A percentile compares a stretch with the other conserved stretches of the same genome.
phyloP scores from a whole-genome alignment of 2,797 vertebrate genomes.

The Pelochelys cantorii region DNA sequence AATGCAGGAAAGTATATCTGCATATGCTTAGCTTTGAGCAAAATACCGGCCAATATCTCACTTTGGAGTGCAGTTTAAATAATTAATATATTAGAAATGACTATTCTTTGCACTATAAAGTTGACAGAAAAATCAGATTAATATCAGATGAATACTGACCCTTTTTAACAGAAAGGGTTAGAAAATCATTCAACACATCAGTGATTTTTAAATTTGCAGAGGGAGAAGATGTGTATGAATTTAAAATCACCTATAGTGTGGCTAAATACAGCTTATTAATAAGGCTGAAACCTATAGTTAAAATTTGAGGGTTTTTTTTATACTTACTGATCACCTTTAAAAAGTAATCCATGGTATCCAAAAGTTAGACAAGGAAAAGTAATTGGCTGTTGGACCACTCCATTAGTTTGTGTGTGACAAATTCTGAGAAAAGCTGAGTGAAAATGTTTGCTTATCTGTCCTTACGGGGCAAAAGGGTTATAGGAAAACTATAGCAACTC shows the following conservation, averaged over 20 bases:
- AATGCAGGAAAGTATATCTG: conserved; percentile 30
- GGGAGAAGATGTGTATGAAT: not conserved
- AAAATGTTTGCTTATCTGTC: conserved; percentile 57
- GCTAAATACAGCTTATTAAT: not conserved
- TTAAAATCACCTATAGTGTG: not conserved
- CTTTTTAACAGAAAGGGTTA: conserved; percentile 24
- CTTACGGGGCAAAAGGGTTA: not conserved
- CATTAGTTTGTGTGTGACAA: conserved; percentile 33
- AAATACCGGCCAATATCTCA: conserved; percentile 19
- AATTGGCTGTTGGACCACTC: conserved; percentile 13
- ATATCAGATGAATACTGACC: conserved; percentile 8
- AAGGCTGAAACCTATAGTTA: not conserved
- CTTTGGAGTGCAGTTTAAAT: conserved; percentile 50
- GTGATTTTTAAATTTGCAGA: conserved; percentile 45
- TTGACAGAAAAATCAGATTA: conserved; percentile 15
- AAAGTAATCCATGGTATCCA: not conserved
- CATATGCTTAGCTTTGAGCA: conserved; percentile 35
- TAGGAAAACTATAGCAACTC: conserved; percentile 17
- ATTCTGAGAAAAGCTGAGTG: conserved; percentile 36
- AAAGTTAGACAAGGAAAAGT: not conserved
- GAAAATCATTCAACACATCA: conserved; percentile 18
- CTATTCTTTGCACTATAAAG: conserved; percentile 12
- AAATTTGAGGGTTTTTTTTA: not conserved
- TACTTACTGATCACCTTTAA: not conserved
- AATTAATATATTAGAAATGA: conserved; percentile 57